Evolutionary conservation across 30 jellyfish, hydroid and myxozoan genomes (phyloP), one percentile per base, ranked within the genome.

Genomic region (Aurelia aurita complex sp. Pacific): DNA sequence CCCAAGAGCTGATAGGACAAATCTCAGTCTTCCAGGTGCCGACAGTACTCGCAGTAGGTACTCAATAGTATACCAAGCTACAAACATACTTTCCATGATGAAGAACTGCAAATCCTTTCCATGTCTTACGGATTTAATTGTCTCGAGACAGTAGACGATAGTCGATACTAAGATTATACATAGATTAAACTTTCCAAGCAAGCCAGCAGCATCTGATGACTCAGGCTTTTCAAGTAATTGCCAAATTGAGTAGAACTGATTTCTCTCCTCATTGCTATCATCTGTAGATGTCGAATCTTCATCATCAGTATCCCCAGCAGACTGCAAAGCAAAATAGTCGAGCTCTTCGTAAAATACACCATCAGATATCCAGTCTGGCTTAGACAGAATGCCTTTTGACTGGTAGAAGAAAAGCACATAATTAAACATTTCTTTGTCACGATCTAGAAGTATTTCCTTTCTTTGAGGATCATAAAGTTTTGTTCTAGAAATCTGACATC

Each of bases 371-470:
- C 79, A 67, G 15, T 77, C 89, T 12, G 96, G 96, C 35, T 86
- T 86, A 8, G 96, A 63, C 71, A 86, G 62, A 29, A 86, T 86
- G 10, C 96, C 96, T 42, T 77, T 64, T 33, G 96, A 86, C 59
- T 86, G 96, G 62, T 86, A 86, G 67, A 23, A 86, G 76, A 86
- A 86, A 14, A 86, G 76, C 18, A 86, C 70, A 69, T 68, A 55
- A 43, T 86, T 59, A 63, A 86, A 86, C 32, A 86, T 55, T 40
- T 86, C 86, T 16, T 54, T 72, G 61, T 76, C 82, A 17, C 96
- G 89, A 57, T 86, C 76, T 16, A 86, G 82, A 15, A 34, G 5
- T 23, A 86, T 34, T 64, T 86, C 96, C 15, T 64, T 53, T 2
- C 54, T 67, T 12, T 23, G 61, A 7, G 67, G 71, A 73, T 76